Evolutionary conservation across 2,888 invertebrate species (phyloP), one percentile per base, ranked within the genome.

Genomic region (Cantharis nigra): DNA sequence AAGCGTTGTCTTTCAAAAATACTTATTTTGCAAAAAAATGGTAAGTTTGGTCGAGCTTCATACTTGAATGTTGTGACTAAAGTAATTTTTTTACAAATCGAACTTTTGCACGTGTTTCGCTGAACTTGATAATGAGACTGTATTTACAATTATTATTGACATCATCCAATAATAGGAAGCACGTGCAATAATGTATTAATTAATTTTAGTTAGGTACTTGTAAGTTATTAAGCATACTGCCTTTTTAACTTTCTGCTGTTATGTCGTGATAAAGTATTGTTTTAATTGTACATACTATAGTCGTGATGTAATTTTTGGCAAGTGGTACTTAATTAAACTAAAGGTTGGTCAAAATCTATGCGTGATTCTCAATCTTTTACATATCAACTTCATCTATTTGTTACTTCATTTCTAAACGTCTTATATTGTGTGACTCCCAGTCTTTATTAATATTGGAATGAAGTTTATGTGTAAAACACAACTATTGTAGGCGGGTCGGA

Each of bases 361-460:
- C 63, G 28, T 49, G 69, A 71, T 72, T 28, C 33, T 63, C 70
- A 71, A 75, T 74, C 33, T 78, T 78, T 78, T 78, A 78, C 78
- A 78, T 78, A 78, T 78, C 78, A 78, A 78, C 78, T 78, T 78
- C 78, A 75, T 75, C 73, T 76, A 74, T 76, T 75, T 28, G 69
- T 63, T 49, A 49, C 49, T 49, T 33, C 49, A 49, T 49, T 49
- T 49, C n/a, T n/a, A 49, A 49, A 49, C 71, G 49, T 74, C 62
- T 23, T 73, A 33, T 69, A 30, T 13, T 28, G n/a, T 14, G 23
- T 49, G 64, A 67, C 26, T 71, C 70, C 28, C 23, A 20, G 63
- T 14, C 30, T 65, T 64, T 72, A 72, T 72, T 33, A 65, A 76
- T 71, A 63, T 16, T 49, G 63, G 71, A 75, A 74, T 78, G 78